Conservation (phyloP, 2,113 vertebrate genomes). For the Tamias sibiricus region DNA sequence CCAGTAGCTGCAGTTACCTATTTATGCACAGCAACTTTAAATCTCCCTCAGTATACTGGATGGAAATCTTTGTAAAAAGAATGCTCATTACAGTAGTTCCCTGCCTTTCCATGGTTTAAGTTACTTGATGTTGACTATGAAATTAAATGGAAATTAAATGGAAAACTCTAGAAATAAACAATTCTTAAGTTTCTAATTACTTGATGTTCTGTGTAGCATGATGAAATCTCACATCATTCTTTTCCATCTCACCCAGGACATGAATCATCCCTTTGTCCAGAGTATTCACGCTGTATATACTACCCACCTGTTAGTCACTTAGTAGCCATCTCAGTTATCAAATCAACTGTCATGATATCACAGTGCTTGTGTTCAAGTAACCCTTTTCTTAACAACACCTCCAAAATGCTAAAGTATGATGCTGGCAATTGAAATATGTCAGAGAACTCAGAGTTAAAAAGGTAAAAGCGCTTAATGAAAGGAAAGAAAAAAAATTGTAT, state of each 20-base stretch:
- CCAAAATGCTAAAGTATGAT: background rate
- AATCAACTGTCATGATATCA: background rate
- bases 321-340: background rate
- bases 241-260: background rate
- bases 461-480: background rate
- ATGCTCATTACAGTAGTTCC: background rate
- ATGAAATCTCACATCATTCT: background rate
- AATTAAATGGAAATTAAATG: background rate
- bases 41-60: background rate
- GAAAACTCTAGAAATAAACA: background rate
- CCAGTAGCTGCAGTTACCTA: background rate
- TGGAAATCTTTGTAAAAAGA: background rate
- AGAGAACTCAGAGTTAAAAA: background rate
- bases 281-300: background rate
- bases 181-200: background rate
- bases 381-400: background rate
- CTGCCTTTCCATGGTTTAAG: background rate
- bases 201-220: background rate
- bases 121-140: background rate
- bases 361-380: background rate
- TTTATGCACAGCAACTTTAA: background rate
- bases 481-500: background rate
- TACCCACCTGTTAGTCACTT: background rate
- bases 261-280: background rate
- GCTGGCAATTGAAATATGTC: background rate